phyloP scores from a whole-genome alignment of 2,888 invertebrate genomes.

The Brassicogethes aeneus region DNA sequence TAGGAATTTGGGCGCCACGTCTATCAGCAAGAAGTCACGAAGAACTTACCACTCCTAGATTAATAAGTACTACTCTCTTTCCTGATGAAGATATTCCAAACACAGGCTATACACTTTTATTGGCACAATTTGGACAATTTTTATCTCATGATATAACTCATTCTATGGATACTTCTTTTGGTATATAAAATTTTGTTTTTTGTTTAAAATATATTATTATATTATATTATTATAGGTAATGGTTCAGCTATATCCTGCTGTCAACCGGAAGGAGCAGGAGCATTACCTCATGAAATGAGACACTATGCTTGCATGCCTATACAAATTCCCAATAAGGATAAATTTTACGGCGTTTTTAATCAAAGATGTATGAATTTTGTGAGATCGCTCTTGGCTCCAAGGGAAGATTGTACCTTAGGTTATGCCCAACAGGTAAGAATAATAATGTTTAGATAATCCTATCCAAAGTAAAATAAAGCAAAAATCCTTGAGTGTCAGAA shows the following conservation, averaged over 20 bases:
- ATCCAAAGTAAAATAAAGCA: background rate
- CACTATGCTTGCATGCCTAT: slow-evolving; percentile 66
- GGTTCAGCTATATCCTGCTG: slow-evolving; percentile 69
- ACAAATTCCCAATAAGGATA: slow-evolving; percentile 48
- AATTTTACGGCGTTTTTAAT: slow-evolving; percentile 49
- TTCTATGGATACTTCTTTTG: slow-evolving; percentile 58
- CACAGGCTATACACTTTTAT: slow-evolving; percentile 52
- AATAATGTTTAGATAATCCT: background rate
- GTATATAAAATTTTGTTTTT: slow-evolving; percentile 36
- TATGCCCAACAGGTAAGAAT: slow-evolving; percentile 57
- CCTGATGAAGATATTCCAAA: slow-evolving; percentile 52
- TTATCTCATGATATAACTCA: slow-evolving; percentile 67
- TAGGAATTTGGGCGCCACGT: slow-evolving; percentile 53
- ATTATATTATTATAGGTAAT: slow-evolving; percentile 43
- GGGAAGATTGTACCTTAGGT: slow-evolving; percentile 57
- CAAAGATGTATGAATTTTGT: slow-evolving; percentile 67
- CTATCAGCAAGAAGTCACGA: slow-evolving; percentile 45
- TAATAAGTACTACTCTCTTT: slow-evolving; percentile 56
- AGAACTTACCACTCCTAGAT: slow-evolving; percentile 56
- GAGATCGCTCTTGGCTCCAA: slow-evolving; percentile 56
- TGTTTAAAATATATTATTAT: background rate
- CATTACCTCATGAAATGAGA: slow-evolving; percentile 44
- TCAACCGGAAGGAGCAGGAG: slow-evolving; percentile 46
- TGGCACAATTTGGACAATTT: slow-evolving; percentile 77
- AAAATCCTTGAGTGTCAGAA: background rate